Evolutionary conservation across 1,140 invertebrate genomes (phyloP).

Genomic region (Odontomachus brunneus): DNA sequence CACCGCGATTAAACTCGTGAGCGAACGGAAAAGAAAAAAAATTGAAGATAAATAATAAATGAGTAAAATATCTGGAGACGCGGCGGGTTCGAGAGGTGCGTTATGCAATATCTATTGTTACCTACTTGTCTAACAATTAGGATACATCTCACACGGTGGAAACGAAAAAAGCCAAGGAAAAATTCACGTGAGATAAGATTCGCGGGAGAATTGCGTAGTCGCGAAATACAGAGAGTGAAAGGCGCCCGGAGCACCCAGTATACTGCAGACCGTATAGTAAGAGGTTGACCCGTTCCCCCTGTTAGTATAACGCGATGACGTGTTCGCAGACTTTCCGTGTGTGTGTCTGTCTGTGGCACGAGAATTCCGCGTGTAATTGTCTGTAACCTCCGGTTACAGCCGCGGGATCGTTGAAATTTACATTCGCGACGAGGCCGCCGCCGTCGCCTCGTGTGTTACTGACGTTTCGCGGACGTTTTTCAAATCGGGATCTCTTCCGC

Average conservation of each 20-base stretch:
- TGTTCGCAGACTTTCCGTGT: conserved; percentile 34
- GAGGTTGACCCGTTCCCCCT: conserved; percentile 55
- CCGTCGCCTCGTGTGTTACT: no score
- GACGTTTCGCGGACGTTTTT: conserved; percentile 53
- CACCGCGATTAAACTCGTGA: no score
- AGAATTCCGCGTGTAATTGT: conserved; percentile 17
- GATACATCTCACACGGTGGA: no score
- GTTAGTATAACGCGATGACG: conserved; percentile 37
- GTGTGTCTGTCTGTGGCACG: conserved; percentile 28
- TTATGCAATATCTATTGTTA: no score
- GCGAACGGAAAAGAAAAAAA: no score
- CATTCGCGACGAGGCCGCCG: conserved; percentile 2
- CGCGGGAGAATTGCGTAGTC: background rate
- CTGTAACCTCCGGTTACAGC: conserved; percentile 42
- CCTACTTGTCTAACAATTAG: no score
- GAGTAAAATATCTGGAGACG: no score
- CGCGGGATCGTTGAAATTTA: conserved; percentile 55
- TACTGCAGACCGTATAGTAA: conserved; percentile 20
- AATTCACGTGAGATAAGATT: background rate
- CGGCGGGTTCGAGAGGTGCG: no score
- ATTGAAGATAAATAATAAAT: no score
- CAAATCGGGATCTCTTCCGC: conserved; percentile 7
- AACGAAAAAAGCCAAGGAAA: background rate
- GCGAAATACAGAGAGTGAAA: conserved; percentile 23
- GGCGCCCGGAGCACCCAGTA: conserved; percentile 33